Percentiles rank a stretch among this genome's conserved stretches.
phyloP scores from a whole-genome alignment of 2,113 vertebrate genomes.

The Oreochromis tanganicae region DNA sequence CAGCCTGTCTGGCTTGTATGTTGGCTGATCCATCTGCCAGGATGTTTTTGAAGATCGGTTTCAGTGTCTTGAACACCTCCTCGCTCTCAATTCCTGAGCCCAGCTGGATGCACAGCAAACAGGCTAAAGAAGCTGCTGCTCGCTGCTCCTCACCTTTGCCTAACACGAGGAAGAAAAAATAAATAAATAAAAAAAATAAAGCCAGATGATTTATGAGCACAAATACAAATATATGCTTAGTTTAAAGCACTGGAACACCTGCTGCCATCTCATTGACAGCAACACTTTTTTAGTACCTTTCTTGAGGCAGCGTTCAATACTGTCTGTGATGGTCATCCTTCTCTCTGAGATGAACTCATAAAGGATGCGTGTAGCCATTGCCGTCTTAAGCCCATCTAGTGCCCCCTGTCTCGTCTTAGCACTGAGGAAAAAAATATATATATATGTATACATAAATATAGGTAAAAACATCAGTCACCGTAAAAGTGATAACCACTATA shows the following conservation, averaged over 20 bases:
- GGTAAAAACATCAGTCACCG: background rate
- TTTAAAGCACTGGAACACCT: background rate
- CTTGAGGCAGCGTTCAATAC: constrained; percentile 94
- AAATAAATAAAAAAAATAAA: background rate
- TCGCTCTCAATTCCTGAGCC: constrained; percentile 95
- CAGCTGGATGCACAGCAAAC: constrained; percentile 91
- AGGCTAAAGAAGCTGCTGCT: constrained; percentile 86
- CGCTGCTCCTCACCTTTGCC: constrained; percentile 93
- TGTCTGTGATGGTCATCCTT: constrained; percentile 94
- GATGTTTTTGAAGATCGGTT: constrained; percentile 88
- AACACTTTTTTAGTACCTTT: constrained; percentile 78
- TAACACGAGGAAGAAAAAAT: constrained; percentile 5
- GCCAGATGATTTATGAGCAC: background rate
- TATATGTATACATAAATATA: rapidly evolving
- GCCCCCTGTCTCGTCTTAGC: constrained; percentile 92
- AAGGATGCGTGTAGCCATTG: constrained; percentile 89
- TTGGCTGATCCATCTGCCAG: constrained; percentile 85
- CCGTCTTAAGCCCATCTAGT: constrained; percentile 88
- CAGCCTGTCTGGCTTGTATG: constrained; percentile 86
- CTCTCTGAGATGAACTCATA: constrained; percentile 92
- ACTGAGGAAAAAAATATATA: constrained; percentile 50
- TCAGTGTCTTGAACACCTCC: constrained; percentile 90
- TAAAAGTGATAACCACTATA: background rate
- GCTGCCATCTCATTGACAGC: background rate
- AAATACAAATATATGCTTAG: background rate